Evolutionary conservation across 1,140 invertebrate species (phyloP).

Genomic region (Eumeta japonica): DNA sequence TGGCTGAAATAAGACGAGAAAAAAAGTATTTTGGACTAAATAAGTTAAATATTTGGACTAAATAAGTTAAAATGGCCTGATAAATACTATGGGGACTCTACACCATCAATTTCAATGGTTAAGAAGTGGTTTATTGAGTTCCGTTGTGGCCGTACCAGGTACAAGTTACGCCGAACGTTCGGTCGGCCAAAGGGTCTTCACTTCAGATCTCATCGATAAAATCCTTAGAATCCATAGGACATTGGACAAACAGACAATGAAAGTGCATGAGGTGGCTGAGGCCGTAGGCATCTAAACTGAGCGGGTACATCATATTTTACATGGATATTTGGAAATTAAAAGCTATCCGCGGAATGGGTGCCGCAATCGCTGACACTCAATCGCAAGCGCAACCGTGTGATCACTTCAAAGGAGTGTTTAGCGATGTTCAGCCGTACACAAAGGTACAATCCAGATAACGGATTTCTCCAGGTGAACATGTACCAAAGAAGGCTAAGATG

Average conservation of each 20-base stretch:
- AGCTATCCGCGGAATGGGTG: slow-evolving; percentile 19
- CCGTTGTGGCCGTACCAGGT: not conserved
- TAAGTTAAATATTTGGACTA: too few relatives aligned
- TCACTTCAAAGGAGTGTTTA: slow-evolving; percentile 2
- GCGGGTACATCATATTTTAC: too few relatives aligned
- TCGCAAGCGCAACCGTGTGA: too few relatives aligned
- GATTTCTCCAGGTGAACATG: slow-evolving; percentile 2
- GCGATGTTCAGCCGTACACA: too few relatives aligned
- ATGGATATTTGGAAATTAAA: slow-evolving; percentile 13
- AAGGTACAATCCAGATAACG: slow-evolving; percentile 10
- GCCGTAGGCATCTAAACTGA: slow-evolving; percentile 2
- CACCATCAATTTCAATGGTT: too few relatives aligned
- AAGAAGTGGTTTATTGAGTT: too few relatives aligned
- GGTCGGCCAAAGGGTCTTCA: slow-evolving; percentile 4
- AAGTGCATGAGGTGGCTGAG: slow-evolving; percentile 5
- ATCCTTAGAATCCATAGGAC: slow-evolving; percentile 19
- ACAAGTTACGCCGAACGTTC: not conserved
- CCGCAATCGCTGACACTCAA: slow-evolving; percentile 20
- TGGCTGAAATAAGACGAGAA: too few relatives aligned
- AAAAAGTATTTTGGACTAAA: too few relatives aligned
- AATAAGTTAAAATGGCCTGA: too few relatives aligned
- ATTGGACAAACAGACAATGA: slow-evolving; percentile 20
- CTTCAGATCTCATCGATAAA: slow-evolving; percentile 11
- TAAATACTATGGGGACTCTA: too few relatives aligned
- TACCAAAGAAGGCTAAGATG: too few relatives aligned